Percentiles rank a stretch among this genome's conserved stretches.
phyloP scores from a whole-genome alignment of 92 coral and sea anemone species.

The Siderastrea radians region DNA sequence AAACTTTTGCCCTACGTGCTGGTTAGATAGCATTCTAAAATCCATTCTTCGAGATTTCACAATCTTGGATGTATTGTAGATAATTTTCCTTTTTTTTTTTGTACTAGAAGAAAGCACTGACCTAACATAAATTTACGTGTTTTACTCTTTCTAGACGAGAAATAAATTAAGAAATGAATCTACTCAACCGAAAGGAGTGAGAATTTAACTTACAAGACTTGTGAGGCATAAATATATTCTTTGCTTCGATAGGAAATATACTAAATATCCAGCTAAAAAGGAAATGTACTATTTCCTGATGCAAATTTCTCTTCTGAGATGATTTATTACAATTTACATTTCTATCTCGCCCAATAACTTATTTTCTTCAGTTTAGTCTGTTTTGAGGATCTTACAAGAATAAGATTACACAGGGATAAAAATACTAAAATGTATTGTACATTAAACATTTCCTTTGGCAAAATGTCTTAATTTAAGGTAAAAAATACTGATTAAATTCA shows the following conservation, averaged over 20 bases:
- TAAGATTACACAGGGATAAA: neutral
- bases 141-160: no score
- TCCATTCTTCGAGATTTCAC: neutral
- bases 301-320: constrained; percentile 13
- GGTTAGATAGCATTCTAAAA: neutral
- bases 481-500: neutral
- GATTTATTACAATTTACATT: constrained; percentile 23
- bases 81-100: no score
- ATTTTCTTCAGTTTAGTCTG: neutral
- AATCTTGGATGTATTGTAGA: neutral
- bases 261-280: neutral
- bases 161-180: no score
- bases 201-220: neutral
- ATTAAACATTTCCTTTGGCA: neutral
- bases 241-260: neutral
- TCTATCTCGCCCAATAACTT: neutral
- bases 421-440: neutral
- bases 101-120: no score
- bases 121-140: no score
- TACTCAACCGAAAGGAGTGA: neutral
- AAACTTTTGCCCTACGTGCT: no score
- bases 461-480: neutral
- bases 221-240: neutral
- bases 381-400: neutral
- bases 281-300: constrained; percentile 6